These are phyloP conservation scores for Laothoe populi DNA, from an alignment of 2,888 invertebrate genomes.

Conservation along the genomic window DNA sequence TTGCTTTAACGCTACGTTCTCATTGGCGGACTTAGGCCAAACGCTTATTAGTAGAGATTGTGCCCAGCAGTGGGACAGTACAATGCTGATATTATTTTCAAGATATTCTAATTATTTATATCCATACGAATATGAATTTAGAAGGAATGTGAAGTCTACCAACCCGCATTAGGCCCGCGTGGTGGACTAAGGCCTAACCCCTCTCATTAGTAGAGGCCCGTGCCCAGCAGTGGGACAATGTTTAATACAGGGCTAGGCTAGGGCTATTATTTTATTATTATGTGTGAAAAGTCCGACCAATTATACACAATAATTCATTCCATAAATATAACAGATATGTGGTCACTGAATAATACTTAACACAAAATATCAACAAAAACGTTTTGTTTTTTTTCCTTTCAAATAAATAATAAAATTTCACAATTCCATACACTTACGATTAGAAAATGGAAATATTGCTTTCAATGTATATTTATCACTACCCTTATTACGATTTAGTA, in stretches of 20 bases:
- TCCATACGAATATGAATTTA: background rate
- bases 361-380: constrained; percentile 21
- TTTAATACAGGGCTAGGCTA: too few relatives aligned
- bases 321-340: constrained; percentile 7
- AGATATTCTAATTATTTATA: background rate
- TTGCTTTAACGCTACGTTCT: too few relatives aligned
- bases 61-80: too few relatives aligned
- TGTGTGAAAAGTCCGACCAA: background rate
- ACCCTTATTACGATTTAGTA: constrained; percentile 18
- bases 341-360: constrained; percentile 39
- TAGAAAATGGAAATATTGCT: constrained; percentile 43
- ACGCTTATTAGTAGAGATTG: too few relatives aligned
- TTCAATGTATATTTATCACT: constrained; percentile 34
- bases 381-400: background rate
- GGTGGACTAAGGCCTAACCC: too few relatives aligned
- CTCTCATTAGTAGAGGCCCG: too few relatives aligned
- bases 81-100: too few relatives aligned
- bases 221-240: too few relatives aligned
- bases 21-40: too few relatives aligned
- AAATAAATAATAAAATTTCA: constrained; percentile 29
- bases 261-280: too few relatives aligned
- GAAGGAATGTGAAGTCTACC: too few relatives aligned
- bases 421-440: constrained; percentile 36
- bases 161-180: too few relatives aligned
- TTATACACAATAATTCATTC: constrained; percentile 12